Percentiles rank a stretch among this genome's conserved stretches.
Conservation (phyloP, 2,113 vertebrate species). For the Myotis lucifugus region DNA sequence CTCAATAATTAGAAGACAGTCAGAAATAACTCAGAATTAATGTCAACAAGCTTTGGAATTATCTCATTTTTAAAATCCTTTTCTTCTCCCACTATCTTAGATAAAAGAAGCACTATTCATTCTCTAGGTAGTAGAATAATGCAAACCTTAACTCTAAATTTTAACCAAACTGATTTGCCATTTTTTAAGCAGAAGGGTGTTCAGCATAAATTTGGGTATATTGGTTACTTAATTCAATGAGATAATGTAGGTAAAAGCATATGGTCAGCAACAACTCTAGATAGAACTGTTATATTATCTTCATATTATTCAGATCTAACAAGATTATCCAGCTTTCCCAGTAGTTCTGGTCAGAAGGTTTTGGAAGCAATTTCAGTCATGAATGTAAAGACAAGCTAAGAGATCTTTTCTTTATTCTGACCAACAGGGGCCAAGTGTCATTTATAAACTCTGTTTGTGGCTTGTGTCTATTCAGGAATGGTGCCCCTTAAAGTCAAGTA, state of each 20-base stretch:
- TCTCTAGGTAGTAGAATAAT: neutral
- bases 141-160: neutral
- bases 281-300: neutral
- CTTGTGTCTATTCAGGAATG: neutral
- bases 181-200: neutral
- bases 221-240: neutral
- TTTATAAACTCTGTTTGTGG: neutral
- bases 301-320: neutral
- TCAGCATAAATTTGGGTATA: neutral
- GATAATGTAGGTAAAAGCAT: neutral
- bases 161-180: neutral
- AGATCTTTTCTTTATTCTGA: constrained; percentile 34
- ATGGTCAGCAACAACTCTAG: neutral
- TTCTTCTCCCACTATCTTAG: neutral
- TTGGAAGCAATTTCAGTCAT: neutral
- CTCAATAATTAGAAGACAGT: neutral
- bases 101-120: neutral
- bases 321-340: neutral
- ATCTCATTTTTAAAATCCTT: neutral
- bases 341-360: neutral
- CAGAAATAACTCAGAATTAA: neutral
- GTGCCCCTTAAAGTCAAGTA: neutral
- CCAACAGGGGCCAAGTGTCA: neutral
- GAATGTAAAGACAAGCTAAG: neutral
- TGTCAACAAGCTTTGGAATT: neutral